phyloP scores from a whole-genome alignment of 2,113 vertebrate genomes.

The Atlantisia rogersi region DNA sequence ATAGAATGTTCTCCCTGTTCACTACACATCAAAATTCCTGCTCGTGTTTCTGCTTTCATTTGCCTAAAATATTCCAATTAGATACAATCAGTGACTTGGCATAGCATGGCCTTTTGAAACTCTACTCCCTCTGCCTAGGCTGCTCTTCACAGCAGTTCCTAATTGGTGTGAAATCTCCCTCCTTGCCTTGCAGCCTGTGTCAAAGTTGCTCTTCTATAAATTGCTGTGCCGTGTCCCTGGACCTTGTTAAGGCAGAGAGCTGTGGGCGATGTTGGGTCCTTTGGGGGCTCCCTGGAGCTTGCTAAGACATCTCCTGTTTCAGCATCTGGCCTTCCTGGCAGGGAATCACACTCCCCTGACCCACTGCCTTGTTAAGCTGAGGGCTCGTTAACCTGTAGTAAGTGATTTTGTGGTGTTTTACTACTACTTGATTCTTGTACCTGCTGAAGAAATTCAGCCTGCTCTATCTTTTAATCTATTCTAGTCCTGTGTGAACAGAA shows the following conservation, averaged over 20 bases:
- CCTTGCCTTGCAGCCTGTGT: background rate
- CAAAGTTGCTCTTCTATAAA: background rate
- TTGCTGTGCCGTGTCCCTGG: background rate
- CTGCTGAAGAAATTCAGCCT: background rate
- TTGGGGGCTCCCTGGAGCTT: background rate
- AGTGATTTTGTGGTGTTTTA: background rate
- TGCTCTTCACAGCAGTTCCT: background rate
- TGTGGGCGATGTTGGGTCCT: background rate
- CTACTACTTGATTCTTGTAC: background rate
- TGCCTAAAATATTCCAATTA: constrained; percentile 19
- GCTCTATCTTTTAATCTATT: background rate
- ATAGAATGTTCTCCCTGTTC: background rate
- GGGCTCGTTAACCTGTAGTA: background rate
- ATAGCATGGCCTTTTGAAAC: background rate
- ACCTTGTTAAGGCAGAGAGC: background rate
- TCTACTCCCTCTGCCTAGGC: background rate
- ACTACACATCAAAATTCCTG: background rate
- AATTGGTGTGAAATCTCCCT: constrained; percentile 2
- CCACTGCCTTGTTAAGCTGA: background rate
- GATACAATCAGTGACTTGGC: background rate
- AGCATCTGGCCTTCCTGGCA: background rate
- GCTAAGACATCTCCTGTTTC: constrained; percentile 13
- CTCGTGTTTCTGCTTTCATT: background rate
- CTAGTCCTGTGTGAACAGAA: background rate
- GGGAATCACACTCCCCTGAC: background rate